Conservation (phyloP, 1,140 invertebrate genomes). For the Drosophila ogumai region DNA sequence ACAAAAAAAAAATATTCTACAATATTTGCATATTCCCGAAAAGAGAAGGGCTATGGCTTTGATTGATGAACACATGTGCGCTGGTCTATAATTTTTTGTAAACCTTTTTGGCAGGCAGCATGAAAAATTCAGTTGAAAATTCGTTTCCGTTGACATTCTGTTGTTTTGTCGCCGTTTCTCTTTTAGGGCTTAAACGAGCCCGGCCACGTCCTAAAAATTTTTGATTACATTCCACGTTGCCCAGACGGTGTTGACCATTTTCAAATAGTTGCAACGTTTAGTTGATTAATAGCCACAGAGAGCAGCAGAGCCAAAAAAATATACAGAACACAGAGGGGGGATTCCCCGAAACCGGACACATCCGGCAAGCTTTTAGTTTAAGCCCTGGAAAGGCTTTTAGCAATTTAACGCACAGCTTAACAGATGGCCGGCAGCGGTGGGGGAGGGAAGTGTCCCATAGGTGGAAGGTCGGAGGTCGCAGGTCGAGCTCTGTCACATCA, state of each 20-base stretch:
- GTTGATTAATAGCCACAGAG: constrained; percentile 77
- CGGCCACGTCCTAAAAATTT: constrained; percentile 56
- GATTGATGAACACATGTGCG: constrained; percentile 81
- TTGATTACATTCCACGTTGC: constrained; percentile 78
- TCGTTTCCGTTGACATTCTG: constrained; percentile 68
- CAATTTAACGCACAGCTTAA: constrained; percentile 83
- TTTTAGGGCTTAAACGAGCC: constrained; percentile 18
- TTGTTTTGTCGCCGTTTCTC: constrained; percentile 16
- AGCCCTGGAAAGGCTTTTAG: constrained; percentile 75
- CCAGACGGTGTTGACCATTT: constrained; percentile 58
- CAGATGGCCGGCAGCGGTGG: constrained; percentile 37
- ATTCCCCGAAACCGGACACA: not conserved
- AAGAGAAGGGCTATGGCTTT: constrained; percentile 57
- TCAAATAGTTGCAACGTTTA: constrained; percentile 81
- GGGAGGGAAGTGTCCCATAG: constrained; percentile 4
- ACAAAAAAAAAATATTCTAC: constrained; percentile 8
- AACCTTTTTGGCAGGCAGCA: constrained; percentile 6
- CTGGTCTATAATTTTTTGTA: constrained; percentile 31
- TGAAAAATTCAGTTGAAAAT: constrained; percentile 47
- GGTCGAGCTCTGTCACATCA: constrained; percentile 16
- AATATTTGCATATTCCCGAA: constrained; percentile 40
- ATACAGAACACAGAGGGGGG: constrained; percentile 1
- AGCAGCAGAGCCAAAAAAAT: constrained; percentile 19
- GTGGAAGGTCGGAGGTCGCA: constrained; percentile 20
- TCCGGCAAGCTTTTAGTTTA: constrained; percentile 68